Percentiles rank a stretch among this genome's conserved stretches.
phyloP scores from a whole-genome alignment of 1,140 invertebrate genomes.

The Maniola jurtina region DNA sequence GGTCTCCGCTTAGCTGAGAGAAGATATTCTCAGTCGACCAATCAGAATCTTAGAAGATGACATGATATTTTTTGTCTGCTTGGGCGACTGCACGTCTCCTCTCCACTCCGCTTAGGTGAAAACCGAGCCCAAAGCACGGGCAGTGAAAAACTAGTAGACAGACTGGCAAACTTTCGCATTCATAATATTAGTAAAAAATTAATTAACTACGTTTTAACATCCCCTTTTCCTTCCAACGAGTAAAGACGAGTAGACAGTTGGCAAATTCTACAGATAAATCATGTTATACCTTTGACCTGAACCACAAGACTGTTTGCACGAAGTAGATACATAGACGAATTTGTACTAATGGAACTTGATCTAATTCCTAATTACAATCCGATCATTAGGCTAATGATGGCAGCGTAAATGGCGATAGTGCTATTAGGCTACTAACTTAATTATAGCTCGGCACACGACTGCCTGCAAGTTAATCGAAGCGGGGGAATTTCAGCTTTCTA shows the following conservation, averaged over 20 bases:
- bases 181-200: neutral
- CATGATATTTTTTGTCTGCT: no score
- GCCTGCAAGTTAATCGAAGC: constrained; percentile 13
- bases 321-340: constrained; percentile 6
- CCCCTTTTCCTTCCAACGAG: no score
- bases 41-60: no score
- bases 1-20: no score
- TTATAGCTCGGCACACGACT: constrained; percentile 31
- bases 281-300: neutral
- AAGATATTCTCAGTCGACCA: no score
- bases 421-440: constrained; percentile 45
- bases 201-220: neutral
- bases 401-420: constrained; percentile 42
- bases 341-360: constrained; percentile 14
- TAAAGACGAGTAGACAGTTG: neutral
- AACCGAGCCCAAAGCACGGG: no score
- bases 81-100: no score
- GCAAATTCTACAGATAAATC: neutral
- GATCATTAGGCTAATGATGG: constrained; percentile 49
- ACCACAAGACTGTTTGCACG: constrained; percentile 5
- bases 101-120: no score
- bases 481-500: constrained; percentile 21
- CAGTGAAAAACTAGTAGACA: neutral
- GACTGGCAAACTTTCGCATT: neutral
- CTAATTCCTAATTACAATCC: constrained; percentile 26